Evolutionary conservation across 2,113 vertebrate species (phyloP).

Genomic region (Tachysurus vachellii): DNA sequence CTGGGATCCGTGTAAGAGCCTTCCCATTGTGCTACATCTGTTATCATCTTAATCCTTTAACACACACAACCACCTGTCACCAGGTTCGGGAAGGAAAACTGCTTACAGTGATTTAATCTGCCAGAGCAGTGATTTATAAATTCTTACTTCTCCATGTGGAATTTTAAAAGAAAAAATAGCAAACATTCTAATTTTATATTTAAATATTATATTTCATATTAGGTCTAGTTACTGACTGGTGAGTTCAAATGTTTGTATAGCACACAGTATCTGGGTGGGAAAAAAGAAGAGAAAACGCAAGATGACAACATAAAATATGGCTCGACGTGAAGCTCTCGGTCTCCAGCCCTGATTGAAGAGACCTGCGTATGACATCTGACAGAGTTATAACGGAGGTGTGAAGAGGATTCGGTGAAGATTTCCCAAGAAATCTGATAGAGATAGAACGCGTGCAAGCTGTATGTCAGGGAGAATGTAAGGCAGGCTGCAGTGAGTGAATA

Average conservation of each 20-base stretch:
- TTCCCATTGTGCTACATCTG: slow-evolving; percentile 48
- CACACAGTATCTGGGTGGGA: neutral
- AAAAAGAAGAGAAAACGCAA: no score
- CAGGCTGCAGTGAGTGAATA: neutral
- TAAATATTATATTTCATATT: neutral
- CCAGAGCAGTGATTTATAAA: neutral
- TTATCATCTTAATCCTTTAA: slow-evolving; percentile 37
- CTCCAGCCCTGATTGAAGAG: neutral
- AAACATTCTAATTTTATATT: neutral
- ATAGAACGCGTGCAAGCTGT: neutral
- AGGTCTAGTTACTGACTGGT: neutral
- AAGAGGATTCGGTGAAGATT: neutral
- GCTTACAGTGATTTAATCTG: neutral
- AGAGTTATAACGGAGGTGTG: neutral
- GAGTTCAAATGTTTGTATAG: neutral
- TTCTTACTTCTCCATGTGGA: neutral
- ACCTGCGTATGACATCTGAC: neutral
- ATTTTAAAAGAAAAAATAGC: neutral
- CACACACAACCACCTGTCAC: slow-evolving; percentile 46
- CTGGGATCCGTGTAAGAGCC: slow-evolving; percentile 42
- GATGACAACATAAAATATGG: neutral
- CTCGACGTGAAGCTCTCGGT: neutral
- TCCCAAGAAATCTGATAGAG: neutral
- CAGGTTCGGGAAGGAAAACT: slow-evolving; percentile 11
- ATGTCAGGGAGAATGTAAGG: neutral